Base-by-base conservation (phyloP, 2,888 invertebrate genomes). In the Timema podura region DNA sequence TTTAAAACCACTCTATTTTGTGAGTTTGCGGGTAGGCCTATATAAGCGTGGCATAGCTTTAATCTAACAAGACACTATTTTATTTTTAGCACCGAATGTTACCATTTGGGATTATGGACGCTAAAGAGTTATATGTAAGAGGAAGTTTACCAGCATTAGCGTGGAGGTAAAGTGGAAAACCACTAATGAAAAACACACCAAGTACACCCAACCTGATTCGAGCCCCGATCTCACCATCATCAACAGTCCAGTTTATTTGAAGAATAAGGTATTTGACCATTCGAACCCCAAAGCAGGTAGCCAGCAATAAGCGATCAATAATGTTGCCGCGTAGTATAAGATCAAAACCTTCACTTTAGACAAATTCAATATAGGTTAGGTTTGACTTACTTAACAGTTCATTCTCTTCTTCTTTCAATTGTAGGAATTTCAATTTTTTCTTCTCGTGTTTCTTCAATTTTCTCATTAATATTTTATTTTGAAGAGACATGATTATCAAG, bases 361-460 rank as follows among this genome's bases (percentile, higher is more conserved):
- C 1, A 67, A 10, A 0, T 54, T 8, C n/a, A 61, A 48, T n/a
- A 15, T 3, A 45, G 64, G 48, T 66, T 61, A 70, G n/a, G 67
- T 72, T 45, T 65, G 30, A 69, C 69, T 72, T 73, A 77, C 78
- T 76, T 77, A 77, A 74, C 70, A 77, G 76, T 71, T 77, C 75
- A 68, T 79, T 79, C 74, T 81, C 78, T 5, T 74, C 73, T 76
- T 88, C 83, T 78, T 89, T 88, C 75, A 88, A 82, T 77, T 88
- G 82, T 7, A 85, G 78, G 10, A 89, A 77, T 74, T 87, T 86
- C 46, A 87, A 78, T 78, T 89, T 92, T 74, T 87, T 88, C 76
- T 90, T 89, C 76, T 92, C 91, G 0, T 90, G 85, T 77, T 91
- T 92, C 74, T 88, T 91, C 48, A 92, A 91, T 82, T 92, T 92